Evolutionary conservation across 2,797 vertebrate genomes (phyloP).

Genomic region (Danio albolineatus): DNA sequence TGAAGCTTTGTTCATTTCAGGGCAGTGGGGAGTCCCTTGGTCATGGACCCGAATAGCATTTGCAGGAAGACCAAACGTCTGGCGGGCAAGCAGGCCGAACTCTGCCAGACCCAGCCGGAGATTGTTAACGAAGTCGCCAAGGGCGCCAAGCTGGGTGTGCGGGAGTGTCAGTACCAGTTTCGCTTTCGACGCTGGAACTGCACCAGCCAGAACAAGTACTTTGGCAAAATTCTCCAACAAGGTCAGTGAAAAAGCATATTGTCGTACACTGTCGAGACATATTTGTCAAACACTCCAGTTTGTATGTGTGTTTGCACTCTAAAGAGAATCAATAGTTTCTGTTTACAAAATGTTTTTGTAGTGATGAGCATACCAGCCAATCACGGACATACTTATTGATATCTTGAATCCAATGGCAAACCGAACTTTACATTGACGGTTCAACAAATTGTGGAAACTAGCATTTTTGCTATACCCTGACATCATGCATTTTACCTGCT

Average conservation of each 20-base stretch:
- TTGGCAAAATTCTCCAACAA: constrained; percentile 97
- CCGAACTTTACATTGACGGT: too few relatives aligned
- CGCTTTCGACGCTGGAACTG: constrained; percentile 98
- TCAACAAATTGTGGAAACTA: too few relatives aligned
- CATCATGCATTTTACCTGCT: too few relatives aligned
- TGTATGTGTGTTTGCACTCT: too few relatives aligned
- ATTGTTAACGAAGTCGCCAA: constrained; percentile 95
- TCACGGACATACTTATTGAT: too few relatives aligned
- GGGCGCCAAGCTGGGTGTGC: constrained; percentile 91
- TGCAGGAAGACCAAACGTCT: constrained; percentile 96
- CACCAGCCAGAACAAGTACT: constrained; percentile 98
- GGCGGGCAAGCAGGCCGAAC: constrained; percentile 92
- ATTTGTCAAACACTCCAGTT: too few relatives aligned
- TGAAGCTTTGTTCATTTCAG: constrained; percentile 72
- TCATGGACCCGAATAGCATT: constrained; percentile 99
- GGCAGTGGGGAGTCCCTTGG: constrained; percentile 98
- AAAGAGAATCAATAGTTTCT: too few relatives aligned
- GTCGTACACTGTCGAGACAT: not conserved
- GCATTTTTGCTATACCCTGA: too few relatives aligned
- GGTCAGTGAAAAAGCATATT: constrained; percentile 77
- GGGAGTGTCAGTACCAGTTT: constrained; percentile 98
- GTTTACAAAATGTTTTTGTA: too few relatives aligned
- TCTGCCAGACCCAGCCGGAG: constrained; percentile 97
- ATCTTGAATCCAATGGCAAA: too few relatives aligned
- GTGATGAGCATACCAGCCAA: too few relatives aligned